phyloP scores from a whole-genome alignment of 30 jellyfish, hydroid and myxozoan species.

The Turritopsis dohrnii region DNA sequence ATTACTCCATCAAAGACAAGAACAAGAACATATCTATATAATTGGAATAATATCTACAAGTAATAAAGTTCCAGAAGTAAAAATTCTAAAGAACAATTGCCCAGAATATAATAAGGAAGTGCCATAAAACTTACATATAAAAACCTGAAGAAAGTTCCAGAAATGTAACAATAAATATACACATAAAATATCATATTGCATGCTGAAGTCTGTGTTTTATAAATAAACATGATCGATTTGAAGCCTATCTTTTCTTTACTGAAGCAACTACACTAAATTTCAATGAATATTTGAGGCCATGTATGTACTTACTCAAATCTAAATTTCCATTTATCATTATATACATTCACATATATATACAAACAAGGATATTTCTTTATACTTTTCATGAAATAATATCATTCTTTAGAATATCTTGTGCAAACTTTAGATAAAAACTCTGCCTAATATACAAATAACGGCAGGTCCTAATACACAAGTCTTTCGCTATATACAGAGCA shows the following conservation, averaged over 20 bases:
- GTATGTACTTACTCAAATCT: not conserved
- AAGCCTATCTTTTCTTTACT: no score
- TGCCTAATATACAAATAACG: not conserved
- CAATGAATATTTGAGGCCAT: no score
- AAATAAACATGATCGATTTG: not conserved
- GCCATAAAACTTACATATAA: not conserved
- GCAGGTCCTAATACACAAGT: not conserved
- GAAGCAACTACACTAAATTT: no score
- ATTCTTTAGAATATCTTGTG: not conserved
- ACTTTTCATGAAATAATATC: not conserved
- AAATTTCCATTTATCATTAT: no score
- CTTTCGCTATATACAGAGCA: not conserved
- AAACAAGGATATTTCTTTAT: not conserved
- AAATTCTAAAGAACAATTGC: not conserved
- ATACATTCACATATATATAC: not conserved
- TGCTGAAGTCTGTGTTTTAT: not conserved
- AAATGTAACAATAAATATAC: not conserved
- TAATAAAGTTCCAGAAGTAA: not conserved
- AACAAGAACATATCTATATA: not conserved
- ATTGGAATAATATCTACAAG: not conserved
- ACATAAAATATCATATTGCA: not conserved
- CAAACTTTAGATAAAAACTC: constrained; percentile 11
- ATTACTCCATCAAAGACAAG: not conserved
- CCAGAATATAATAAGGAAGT: not conserved
- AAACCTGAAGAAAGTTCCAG: not conserved